These are phyloP conservation scores for Erpetoichthys calabaricus DNA, from an alignment of 2,797 vertebrate genomes.

Conservation along the genomic window DNA sequence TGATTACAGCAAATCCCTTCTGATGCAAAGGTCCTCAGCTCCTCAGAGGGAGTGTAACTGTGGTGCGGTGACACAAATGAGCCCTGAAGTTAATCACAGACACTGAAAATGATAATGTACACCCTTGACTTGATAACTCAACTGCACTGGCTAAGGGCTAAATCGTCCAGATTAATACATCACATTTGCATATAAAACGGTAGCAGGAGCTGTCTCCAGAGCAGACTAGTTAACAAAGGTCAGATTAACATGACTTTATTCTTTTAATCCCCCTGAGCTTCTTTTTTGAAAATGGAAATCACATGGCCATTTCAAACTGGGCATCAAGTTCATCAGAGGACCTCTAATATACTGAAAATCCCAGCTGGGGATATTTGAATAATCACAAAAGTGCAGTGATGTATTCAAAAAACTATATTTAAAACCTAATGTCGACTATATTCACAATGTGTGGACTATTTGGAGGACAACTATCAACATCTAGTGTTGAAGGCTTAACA, in stretches of 20 bases:
- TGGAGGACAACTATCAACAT: too few relatives aligned
- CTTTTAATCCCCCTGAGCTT: not conserved
- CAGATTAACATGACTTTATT: conserved; percentile 1
- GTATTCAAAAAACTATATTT: conserved; percentile 2
- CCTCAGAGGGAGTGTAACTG: not conserved
- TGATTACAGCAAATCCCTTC: not conserved
- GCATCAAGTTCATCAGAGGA: not conserved
- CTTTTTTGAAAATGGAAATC: not conserved
- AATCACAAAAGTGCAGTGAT: too few relatives aligned
- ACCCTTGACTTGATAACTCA: conserved; percentile 1
- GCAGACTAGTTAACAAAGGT: conserved; percentile 3
- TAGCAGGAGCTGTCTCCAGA: not conserved
- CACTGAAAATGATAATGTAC: not conserved
- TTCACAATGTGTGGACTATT: too few relatives aligned
- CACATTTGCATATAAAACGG: conserved; percentile 2
- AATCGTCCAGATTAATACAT: not conserved
- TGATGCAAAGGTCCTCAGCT: not conserved
- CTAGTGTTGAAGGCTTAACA: too few relatives aligned
- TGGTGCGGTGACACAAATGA: not conserved
- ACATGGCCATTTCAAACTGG: conserved; percentile 4
- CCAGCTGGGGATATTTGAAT: not conserved
- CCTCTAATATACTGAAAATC: not conserved
- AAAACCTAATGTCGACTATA: conserved; percentile 14
- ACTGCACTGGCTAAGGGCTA: not conserved
- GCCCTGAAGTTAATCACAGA: not conserved